Evolutionary conservation across 2,113 vertebrate species (phyloP).

Genomic region (Grammomys surdaster): DNA sequence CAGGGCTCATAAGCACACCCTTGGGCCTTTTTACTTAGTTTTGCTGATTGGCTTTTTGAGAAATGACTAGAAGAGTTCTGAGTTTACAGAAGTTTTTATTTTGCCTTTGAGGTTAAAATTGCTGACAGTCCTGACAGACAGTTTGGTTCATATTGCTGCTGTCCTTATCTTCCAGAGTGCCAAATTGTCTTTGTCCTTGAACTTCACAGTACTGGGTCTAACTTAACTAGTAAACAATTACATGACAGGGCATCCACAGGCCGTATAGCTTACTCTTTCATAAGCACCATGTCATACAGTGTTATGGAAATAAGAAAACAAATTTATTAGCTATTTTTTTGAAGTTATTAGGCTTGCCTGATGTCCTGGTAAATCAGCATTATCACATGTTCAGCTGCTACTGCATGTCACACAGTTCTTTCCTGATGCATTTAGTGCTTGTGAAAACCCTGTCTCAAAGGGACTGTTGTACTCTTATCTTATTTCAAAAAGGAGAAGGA

Average conservation of each 20-base stretch:
- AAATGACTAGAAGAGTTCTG: background rate
- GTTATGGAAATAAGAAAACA: background rate
- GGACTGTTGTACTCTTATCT: background rate
- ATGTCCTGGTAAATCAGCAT: background rate
- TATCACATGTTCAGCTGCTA: background rate
- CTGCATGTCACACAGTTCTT: background rate
- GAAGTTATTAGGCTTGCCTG: background rate
- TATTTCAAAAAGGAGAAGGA: slow-evolving; percentile 18
- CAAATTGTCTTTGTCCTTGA: background rate
- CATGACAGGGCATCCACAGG: background rate
- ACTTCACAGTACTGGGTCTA: background rate
- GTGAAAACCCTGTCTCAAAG: background rate
- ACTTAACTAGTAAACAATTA: background rate
- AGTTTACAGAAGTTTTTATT: background rate
- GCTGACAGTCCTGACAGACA: background rate
- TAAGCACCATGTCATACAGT: background rate
- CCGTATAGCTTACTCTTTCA: background rate
- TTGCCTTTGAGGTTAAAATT: slow-evolving; percentile 10
- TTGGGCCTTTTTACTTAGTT: background rate
- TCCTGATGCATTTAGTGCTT: background rate
- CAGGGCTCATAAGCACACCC: no score
- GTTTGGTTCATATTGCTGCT: background rate
- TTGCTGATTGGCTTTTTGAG: background rate
- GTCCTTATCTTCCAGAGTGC: background rate
- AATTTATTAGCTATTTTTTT: background rate